phyloP scores from a whole-genome alignment of 2,113 vertebrate species.

The Centropristis striata region DNA sequence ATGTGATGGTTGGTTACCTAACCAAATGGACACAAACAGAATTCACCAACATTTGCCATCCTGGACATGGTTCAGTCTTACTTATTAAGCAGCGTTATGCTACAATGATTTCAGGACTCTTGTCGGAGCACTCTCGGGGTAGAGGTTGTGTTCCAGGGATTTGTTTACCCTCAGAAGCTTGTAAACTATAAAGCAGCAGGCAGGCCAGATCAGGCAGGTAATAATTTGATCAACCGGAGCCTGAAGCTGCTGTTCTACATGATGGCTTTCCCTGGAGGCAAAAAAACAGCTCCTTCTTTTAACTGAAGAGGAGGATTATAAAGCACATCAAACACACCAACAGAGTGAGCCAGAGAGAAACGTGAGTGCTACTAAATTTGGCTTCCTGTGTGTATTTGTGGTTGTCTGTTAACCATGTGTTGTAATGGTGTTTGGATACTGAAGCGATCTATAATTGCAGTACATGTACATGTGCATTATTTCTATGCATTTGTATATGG shows the following conservation, averaged over 20 bases:
- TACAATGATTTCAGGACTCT: not conserved
- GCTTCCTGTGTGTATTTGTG: not conserved
- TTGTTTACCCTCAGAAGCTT: constrained; percentile 48
- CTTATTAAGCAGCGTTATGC: not conserved
- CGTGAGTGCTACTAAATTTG: constrained; percentile 11
- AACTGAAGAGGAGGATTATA: constrained; percentile 37
- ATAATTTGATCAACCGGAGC: constrained; percentile 59
- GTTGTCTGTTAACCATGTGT: not conserved
- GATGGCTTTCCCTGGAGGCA: constrained; percentile 43
- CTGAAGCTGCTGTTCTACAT: constrained; percentile 67
- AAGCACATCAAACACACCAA: constrained; percentile 55
- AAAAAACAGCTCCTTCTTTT: constrained; percentile 19
- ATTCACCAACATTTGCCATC: not conserved
- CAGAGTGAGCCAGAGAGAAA: constrained; percentile 9
- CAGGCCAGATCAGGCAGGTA: constrained; percentile 59
- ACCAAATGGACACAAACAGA: not conserved
- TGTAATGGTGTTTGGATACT: not conserved
- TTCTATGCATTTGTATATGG: not conserved
- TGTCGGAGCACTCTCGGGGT: not conserved
- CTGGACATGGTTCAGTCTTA: not conserved
- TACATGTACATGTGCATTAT: not conserved
- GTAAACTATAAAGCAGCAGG: constrained; percentile 57
- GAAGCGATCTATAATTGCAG: not conserved
- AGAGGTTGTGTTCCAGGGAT: constrained; percentile 47
- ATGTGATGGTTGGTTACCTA: not conserved